phyloP scores from a whole-genome alignment of 2,797 vertebrate species.

The Crocidura indochinensis region DNA sequence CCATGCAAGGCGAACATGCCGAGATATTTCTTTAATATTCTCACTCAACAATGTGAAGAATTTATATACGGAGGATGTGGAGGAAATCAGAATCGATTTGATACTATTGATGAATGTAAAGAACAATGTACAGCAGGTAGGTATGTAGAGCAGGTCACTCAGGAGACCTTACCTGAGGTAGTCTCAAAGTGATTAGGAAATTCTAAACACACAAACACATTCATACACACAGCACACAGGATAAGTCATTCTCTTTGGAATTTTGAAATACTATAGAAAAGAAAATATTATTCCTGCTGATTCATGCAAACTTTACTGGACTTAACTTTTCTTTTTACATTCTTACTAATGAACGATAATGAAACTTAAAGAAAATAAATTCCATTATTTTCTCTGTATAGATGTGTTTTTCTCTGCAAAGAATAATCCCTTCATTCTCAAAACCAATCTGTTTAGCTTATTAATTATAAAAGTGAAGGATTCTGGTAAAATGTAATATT shows the following conservation, averaged over 20 bases:
- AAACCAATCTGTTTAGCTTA: too few species aligned
- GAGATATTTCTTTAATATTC: conserved; percentile 93
- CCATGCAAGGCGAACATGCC: conserved; percentile 92
- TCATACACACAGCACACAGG: neutral
- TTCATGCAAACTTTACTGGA: neutral
- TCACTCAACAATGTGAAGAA: conserved; percentile 90
- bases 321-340: conserved; percentile 8
- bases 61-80: conserved; percentile 95
- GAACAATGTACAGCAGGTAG: conserved; percentile 92
- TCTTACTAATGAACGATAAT: neutral
- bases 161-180: neutral
- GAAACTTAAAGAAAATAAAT: too few species aligned
- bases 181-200: neutral
- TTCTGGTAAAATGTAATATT: too few species aligned
- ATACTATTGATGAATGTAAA: conserved; percentile 91
- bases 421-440: too few species aligned
- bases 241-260: conserved; percentile 9
- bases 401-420: too few species aligned
- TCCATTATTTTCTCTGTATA: too few species aligned
- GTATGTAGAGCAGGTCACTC: conserved; percentile 71
- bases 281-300: neutral
- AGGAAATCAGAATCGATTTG: conserved; percentile 95
- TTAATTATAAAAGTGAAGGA: too few species aligned
- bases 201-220: neutral
- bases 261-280: neutral